These are phyloP conservation scores for Phasia obesa DNA, from an alignment of 2,888 invertebrate species.

Conservation along the genomic window DNA sequence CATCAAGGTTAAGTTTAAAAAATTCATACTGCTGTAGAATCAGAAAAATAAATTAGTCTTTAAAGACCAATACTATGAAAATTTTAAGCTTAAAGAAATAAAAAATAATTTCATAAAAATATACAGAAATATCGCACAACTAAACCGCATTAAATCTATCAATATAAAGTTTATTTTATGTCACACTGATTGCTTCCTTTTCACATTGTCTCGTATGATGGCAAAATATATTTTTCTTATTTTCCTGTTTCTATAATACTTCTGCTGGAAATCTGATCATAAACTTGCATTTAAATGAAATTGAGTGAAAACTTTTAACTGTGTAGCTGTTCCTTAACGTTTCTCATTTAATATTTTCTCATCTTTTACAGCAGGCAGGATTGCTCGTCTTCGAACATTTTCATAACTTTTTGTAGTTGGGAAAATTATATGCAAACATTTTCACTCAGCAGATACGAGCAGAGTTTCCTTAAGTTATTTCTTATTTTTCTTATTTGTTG, in stretches of 20 bases:
- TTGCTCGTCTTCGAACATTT: conserved; percentile 14
- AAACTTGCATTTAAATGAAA: conserved; percentile 27
- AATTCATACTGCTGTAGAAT: too few species aligned
- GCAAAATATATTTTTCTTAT: not conserved
- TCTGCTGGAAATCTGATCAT: not conserved
- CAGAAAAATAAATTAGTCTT: too few species aligned
- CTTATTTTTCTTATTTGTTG: not conserved
- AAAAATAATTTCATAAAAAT: too few species aligned
- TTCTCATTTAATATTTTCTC: not conserved
- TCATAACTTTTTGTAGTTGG: conserved; percentile 28
- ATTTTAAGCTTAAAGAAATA: too few species aligned
- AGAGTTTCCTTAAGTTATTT: not conserved
- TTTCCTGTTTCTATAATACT: not conserved
- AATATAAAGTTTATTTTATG: not conserved
- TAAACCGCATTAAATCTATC: conserved; percentile 22
- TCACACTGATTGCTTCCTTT: not conserved
- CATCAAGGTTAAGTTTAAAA: too few species aligned
- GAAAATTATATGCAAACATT: conserved; percentile 32
- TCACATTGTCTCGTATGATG: not conserved
- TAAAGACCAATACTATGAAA: too few species aligned
- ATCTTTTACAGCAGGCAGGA: not conserved
- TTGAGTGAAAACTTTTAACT: conserved; percentile 43
- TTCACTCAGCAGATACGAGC: conserved; percentile 9
- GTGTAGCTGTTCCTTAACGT: not conserved
- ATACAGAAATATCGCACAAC: too few species aligned